Evolutionary conservation across 1,140 invertebrate genomes (phyloP), one percentile per base, ranked within the genome.

Genomic region (Dendroctonus valens): DNA sequence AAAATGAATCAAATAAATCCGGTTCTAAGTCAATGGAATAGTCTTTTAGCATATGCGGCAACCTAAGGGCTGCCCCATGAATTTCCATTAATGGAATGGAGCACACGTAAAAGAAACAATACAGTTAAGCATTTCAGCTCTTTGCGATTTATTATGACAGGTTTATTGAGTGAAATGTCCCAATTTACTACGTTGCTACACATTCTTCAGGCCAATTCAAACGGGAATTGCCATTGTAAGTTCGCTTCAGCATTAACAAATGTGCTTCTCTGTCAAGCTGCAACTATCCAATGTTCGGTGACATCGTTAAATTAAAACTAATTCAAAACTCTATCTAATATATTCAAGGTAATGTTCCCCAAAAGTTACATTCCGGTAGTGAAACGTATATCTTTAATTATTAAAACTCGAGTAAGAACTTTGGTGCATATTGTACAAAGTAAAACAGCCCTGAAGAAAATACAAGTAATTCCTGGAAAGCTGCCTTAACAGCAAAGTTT

Each of bases 81-180:
- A 64, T 64, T 64, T 64, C 61, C 61, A 64, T 64, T 64, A 64
- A 41, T 57, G 39, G 37, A 38, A 64, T 55, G 53, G 52, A 11
- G 11, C 11, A 15, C 15, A 46, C 50, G 15, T 15, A 15, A 12
- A 51, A 51, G 15, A 54, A 54, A 54, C 7, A 14, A 44, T 54
- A 63, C 60, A 63, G 54, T 63, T 50, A 63, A 12, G 12, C 41
- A 46, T 59, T 59, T 48, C 40, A 38, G 50, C 50, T 14, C 9
- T 42, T 15, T 40, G 48, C 40, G 41, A 63, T 63, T 63, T 63
- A 63, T 61, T 63, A 26, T 8, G 50, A 63, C 50, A 41, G 60
- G 41, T 63, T 63, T 63, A 63, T 63, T 8, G 51, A 38, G n/a
- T 15, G 46, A 41, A 44, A 42, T 48, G 48, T 44, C 53, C 50